A percentile compares a stretch with the other conserved stretches of the same genome.
Evolutionary conservation across 2,888 invertebrate genomes (phyloP).

Genomic region (Corbicula japonica): DNA sequence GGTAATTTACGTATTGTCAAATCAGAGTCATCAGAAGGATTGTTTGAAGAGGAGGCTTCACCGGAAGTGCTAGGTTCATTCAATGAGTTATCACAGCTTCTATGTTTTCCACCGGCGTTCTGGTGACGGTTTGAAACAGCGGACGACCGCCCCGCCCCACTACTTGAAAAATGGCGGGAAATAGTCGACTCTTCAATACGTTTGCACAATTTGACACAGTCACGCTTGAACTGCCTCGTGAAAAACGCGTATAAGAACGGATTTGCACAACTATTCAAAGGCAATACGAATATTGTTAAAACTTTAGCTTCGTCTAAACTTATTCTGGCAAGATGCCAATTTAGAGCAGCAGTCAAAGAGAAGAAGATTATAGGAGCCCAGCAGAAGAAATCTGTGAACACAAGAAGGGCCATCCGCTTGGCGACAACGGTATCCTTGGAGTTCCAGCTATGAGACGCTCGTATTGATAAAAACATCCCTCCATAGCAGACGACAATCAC

Average conservation of each 20-base stretch:
- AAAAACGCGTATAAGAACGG: conserved; percentile 99
- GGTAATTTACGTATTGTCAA: conserved; percentile 44
- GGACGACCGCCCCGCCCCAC: conserved; percentile 73
- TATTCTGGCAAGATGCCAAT: conserved; percentile 91
- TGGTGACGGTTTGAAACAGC: conserved; percentile 71
- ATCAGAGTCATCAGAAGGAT: conserved; percentile 54
- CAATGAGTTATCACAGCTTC: conserved; percentile 70
- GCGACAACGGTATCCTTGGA: conserved; percentile 98
- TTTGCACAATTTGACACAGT: conserved; percentile 98
- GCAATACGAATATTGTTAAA: conserved; percentile 97
- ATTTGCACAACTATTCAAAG: conserved; percentile 98
- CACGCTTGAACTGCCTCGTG: conserved; percentile 99
- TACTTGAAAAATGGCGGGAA: conserved; percentile 79
- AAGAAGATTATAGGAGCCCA: conserved; percentile 99
- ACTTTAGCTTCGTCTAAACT: conserved; percentile 98
- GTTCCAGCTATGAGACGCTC: conserved; percentile 98
- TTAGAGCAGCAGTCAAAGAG: conserved; percentile 97
- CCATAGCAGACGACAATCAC: conserved; percentile 98
- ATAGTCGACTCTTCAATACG: conserved; percentile 92
- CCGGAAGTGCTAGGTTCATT: conserved; percentile 69
- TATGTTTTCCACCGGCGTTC: conserved; percentile 69
- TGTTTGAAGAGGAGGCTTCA: conserved; percentile 64
- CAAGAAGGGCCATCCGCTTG: conserved; percentile 97
- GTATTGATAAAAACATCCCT: conserved; percentile 98
- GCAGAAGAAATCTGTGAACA: conserved; percentile 98